These are phyloP conservation scores for Silurus lanzhouensis DNA, from an alignment of 2,797 vertebrate genomes.

Conservation along the genomic window DNA sequence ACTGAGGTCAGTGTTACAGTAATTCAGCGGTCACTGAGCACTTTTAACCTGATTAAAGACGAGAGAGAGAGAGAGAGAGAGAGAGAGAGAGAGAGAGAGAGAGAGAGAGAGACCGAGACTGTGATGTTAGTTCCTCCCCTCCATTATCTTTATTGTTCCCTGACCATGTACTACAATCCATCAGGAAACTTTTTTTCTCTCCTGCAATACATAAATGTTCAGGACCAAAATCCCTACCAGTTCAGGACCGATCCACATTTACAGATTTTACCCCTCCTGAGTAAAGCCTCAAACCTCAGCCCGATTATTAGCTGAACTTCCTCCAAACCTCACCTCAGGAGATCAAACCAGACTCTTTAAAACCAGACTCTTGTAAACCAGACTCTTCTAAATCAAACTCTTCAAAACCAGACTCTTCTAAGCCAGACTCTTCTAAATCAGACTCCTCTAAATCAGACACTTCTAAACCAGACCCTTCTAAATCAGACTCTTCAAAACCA, in stretches of 20 bases:
- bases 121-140: neutral
- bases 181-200: neutral
- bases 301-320: neutral
- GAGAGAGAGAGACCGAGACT: neutral
- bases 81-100: neutral
- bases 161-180: neutral
- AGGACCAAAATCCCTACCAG: neutral
- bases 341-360: neutral
- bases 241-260: neutral
- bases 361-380: too few species aligned
- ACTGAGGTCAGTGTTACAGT: constrained; percentile 17
- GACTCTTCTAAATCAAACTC: too few species aligned
- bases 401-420: too few species aligned
- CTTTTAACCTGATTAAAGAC: constrained; percentile 32
- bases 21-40: constrained; percentile 7
- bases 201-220: neutral
- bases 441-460: too few species aligned
- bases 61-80: neutral
- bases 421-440: too few species aligned
- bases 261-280: neutral
- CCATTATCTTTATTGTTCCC: neutral
- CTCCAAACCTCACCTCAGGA: neutral
- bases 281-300: neutral
- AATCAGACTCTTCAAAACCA: too few species aligned
- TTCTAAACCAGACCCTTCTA: too few species aligned